Conservation (phyloP, 2,888 invertebrate genomes). For the Phengaris arion region DNA sequence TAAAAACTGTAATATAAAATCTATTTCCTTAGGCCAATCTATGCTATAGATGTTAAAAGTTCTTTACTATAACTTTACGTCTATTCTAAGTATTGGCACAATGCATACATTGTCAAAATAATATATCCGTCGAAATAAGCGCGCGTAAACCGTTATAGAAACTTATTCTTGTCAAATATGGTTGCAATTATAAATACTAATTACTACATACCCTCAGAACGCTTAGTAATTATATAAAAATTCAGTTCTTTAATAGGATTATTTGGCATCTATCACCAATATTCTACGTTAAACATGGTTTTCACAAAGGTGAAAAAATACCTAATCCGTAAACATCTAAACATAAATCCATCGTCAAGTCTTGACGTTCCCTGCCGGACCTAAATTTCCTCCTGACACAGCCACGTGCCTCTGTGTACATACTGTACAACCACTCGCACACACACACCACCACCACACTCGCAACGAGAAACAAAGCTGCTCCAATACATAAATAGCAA, state of each 20-base stretch:
- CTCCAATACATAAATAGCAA: slow-evolving; percentile 26
- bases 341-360: slow-evolving; percentile 61
- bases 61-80: slow-evolving; percentile 34
- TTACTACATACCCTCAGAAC: slow-evolving; percentile 77
- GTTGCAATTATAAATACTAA: slow-evolving; percentile 48
- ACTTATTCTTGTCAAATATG: slow-evolving; percentile 37
- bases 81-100: slow-evolving; percentile 68
- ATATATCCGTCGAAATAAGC: slow-evolving; percentile 31
- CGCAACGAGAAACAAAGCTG: slow-evolving; percentile 47
- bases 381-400: slow-evolving; percentile 70
- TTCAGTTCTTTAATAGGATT: slow-evolving; percentile 80
- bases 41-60: slow-evolving; percentile 8
- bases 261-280: slow-evolving; percentile 79
- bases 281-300: slow-evolving; percentile 73
- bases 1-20: slow-evolving; percentile 26
- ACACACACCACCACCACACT: slow-evolving; percentile 50
- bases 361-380: slow-evolving; percentile 73
- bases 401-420: slow-evolving; percentile 39
- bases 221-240: slow-evolving; percentile 76
- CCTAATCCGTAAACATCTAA: slow-evolving; percentile 68
- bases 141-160: slow-evolving; percentile 4
- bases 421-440: slow-evolving; percentile 40
- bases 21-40: slow-evolving; percentile 69
- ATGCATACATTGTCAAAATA: slow-evolving; percentile 45
- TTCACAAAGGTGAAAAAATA: slow-evolving; percentile 73